Evolutionary conservation across 2,113 vertebrate genomes (phyloP).

Genomic region (Proterorhinus semilunaris): DNA sequence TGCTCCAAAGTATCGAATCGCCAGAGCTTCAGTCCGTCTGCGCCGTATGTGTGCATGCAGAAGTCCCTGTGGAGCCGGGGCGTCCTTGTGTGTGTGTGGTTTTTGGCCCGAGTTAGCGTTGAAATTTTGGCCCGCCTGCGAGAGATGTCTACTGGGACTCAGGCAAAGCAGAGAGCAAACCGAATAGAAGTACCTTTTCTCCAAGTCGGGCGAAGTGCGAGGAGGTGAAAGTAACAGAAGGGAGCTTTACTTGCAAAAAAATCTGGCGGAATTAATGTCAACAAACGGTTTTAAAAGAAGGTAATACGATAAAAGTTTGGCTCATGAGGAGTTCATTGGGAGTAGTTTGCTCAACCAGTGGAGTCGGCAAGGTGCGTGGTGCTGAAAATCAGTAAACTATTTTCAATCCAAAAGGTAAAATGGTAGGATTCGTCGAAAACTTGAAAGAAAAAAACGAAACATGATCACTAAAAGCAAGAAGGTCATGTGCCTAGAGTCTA

Average conservation of each 20-base stretch:
- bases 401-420: not conserved
- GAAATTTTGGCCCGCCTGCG: constrained; percentile 43
- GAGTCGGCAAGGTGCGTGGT: not conserved
- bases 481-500: too few relatives aligned
- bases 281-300: constrained; percentile 4
- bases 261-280: constrained; percentile 9
- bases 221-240: constrained; percentile 16
- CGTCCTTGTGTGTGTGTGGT: constrained; percentile 39
- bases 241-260: constrained; percentile 9
- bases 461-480: too few relatives aligned
- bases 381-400: not conserved
- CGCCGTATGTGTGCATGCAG: constrained; percentile 26
- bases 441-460: too few relatives aligned
- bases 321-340: not conserved
- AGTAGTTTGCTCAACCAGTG: not conserved
- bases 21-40: not conserved
- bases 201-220: constrained; percentile 25
- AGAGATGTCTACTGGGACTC: constrained; percentile 54
- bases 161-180: constrained; percentile 29
- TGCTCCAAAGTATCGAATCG: constrained; percentile 11
- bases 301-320: constrained; percentile 4
- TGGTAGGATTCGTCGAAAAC: too few relatives aligned
- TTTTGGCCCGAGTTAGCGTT: constrained; percentile 50
- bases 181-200: constrained; percentile 48
- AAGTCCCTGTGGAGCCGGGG: constrained; percentile 36